These are phyloP conservation scores for Eupithecia insigniata DNA, from an alignment of 2,888 invertebrate genomes.

Conservation along the genomic window DNA sequence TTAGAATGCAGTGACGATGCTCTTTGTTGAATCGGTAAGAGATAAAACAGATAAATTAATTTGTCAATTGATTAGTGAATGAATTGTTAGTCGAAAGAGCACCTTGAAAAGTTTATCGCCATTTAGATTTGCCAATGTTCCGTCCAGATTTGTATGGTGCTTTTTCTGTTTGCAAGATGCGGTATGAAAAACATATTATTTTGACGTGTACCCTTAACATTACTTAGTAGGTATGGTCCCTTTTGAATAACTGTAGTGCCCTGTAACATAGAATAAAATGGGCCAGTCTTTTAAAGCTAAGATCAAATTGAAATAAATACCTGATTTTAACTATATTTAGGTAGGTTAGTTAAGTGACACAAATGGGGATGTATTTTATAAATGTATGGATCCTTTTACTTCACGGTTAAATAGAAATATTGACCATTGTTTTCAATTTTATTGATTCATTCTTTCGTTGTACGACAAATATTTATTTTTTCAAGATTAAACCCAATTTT, in stretches of 20 bases:
- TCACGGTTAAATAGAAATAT: background rate
- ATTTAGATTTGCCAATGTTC: conserved; percentile 26
- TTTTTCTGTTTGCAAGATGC: conserved; percentile 19
- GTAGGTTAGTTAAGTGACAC: conserved; percentile 14
- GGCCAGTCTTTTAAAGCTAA: conserved; percentile 42
- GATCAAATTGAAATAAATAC: conserved; percentile 33
- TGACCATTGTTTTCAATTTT: background rate
- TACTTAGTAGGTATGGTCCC: conserved; percentile 12
- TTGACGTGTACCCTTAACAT: conserved; percentile 17
- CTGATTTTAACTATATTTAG: conserved; percentile 42
- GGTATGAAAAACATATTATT: conserved; percentile 13
- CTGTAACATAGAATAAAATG: conserved; percentile 30
- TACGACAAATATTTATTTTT: background rate
- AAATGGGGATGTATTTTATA: conserved; percentile 7
- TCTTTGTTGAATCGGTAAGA: conserved; percentile 35
- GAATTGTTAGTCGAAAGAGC: conserved; percentile 21
- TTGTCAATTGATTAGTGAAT: conserved; percentile 19
- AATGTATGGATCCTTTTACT: conserved; percentile 30
- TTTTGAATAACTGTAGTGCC: conserved; percentile 25
- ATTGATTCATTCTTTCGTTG: background rate
- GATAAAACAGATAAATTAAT: conserved; percentile 23
- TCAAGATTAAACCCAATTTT: background rate
- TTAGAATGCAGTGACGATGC: conserved; percentile 53
- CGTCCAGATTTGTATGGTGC: conserved; percentile 26
- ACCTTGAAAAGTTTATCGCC: conserved; percentile 17